These are phyloP conservation scores for Chamaea fasciata DNA, from an alignment of 2,113 vertebrate species.

Conservation along the genomic window DNA sequence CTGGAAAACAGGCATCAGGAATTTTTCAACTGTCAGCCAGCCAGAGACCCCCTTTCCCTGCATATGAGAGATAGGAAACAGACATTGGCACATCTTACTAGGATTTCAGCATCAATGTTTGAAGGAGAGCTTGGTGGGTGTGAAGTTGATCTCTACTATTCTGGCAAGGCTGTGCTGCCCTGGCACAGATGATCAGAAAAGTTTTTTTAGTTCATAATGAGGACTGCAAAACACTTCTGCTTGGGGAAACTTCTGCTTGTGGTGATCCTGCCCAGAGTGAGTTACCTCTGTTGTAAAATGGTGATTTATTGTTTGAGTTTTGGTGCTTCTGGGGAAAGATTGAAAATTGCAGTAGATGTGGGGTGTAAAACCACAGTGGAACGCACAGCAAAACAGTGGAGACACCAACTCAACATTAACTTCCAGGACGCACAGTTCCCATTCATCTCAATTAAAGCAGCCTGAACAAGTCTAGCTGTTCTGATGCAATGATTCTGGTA, in stretches of 20 bases:
- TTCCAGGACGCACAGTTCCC: neutral
- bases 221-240: neutral
- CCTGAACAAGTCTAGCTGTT: neutral
- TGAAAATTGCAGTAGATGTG: neutral
- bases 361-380: neutral
- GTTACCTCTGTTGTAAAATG: neutral
- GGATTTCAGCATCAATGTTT: neutral
- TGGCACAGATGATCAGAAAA: neutral
- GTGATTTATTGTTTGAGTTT: neutral
- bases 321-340: neutral
- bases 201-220: neutral
- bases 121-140: neutral
- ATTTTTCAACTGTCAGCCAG: neutral
- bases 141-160: neutral
- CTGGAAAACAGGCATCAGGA: neutral
- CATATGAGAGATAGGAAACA: neutral
- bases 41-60: neutral
- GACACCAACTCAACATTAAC: neutral
- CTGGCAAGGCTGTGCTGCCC: neutral
- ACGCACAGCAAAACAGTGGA: neutral
- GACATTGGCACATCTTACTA: neutral
- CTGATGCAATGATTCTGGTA: neutral
- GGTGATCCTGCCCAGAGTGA: neutral
- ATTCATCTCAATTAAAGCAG: neutral
- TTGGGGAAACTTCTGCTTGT: neutral